Conservation (phyloP, 2,797 vertebrate genomes). For the Aulostomus chinensis region DNA sequence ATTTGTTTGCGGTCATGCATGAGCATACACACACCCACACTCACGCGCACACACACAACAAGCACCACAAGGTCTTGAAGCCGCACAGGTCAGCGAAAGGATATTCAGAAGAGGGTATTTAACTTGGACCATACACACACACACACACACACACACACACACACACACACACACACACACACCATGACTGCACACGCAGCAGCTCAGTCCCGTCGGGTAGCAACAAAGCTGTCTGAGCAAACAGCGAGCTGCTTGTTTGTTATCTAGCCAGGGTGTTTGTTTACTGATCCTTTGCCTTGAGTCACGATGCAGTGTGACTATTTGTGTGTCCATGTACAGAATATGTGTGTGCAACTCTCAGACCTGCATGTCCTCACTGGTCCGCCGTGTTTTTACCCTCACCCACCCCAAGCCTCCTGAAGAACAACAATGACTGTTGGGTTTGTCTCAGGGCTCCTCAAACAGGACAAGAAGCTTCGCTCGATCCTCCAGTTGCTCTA, state of each 20-base stretch:
- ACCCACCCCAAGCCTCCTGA: background rate
- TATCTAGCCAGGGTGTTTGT: constrained; percentile 67
- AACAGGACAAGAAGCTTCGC: background rate
- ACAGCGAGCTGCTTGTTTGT: constrained; percentile 60
- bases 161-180: constrained; percentile 3
- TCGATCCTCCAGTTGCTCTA: constrained; percentile 7
- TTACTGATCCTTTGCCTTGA: constrained; percentile 60
- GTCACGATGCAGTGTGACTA: constrained; percentile 39
- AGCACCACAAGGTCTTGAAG: constrained; percentile 28
- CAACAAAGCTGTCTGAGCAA: constrained; percentile 65
- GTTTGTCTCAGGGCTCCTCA: constrained; percentile 24
- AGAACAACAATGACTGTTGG: constrained; percentile 13
- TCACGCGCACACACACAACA: constrained; percentile 4
- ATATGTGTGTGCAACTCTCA: constrained; percentile 5
- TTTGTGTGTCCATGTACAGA: constrained; percentile 1
- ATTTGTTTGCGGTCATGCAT: constrained; percentile 54
- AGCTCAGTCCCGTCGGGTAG: constrained; percentile 56
- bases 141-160: too few species aligned
- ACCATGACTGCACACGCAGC: constrained; percentile 50
- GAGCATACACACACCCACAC: constrained; percentile 11
- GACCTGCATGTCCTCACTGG: constrained; percentile 5
- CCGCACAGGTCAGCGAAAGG: constrained; percentile 43
- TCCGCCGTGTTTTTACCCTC: constrained; percentile 7
- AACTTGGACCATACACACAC: constrained; percentile 20
- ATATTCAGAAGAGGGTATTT: constrained; percentile 30